These are phyloP conservation scores for Melinopterus prodromus DNA, from an alignment of 2,888 invertebrate genomes.

Conservation along the genomic window DNA sequence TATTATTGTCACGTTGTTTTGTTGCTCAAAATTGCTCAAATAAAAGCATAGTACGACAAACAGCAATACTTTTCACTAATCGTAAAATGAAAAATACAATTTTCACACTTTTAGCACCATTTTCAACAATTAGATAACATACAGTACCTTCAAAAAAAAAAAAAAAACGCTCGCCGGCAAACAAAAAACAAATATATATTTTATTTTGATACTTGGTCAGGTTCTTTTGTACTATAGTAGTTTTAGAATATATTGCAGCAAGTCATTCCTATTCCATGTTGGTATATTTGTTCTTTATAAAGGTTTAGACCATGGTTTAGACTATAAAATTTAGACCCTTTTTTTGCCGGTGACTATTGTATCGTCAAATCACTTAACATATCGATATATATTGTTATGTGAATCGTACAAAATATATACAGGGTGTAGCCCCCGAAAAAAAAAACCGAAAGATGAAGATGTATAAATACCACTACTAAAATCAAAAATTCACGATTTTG, in stretches of 20 bases:
- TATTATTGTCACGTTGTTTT: background rate
- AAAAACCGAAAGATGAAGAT: background rate
- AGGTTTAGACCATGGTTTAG: too few species aligned
- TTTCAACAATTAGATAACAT: background rate
- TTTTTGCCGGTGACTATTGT: background rate
- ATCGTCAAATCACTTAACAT: background rate
- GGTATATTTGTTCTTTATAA: too few species aligned
- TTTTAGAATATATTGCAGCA: too few species aligned
- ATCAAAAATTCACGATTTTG: too few species aligned
- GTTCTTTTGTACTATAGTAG: too few species aligned
- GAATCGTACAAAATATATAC: background rate
- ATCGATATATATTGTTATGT: background rate
- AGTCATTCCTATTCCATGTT: too few species aligned
- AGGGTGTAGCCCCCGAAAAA: background rate
- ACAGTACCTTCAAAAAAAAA: too few species aligned
- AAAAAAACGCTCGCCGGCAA: too few species aligned
- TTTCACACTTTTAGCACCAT: background rate
- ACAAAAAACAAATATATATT: too few species aligned
- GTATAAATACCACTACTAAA: too few species aligned
- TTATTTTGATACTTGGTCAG: too few species aligned
- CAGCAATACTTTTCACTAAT: background rate
- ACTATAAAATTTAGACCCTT: too few species aligned
- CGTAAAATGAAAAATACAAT: background rate
- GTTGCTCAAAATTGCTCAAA: background rate
- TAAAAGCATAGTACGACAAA: background rate